A percentile compares a stretch with the other conserved stretches of the same genome.
These are phyloP conservation scores for Malurus leucopterus DNA, from an alignment of 2,797 vertebrate genomes.

Conservation along the genomic window DNA sequence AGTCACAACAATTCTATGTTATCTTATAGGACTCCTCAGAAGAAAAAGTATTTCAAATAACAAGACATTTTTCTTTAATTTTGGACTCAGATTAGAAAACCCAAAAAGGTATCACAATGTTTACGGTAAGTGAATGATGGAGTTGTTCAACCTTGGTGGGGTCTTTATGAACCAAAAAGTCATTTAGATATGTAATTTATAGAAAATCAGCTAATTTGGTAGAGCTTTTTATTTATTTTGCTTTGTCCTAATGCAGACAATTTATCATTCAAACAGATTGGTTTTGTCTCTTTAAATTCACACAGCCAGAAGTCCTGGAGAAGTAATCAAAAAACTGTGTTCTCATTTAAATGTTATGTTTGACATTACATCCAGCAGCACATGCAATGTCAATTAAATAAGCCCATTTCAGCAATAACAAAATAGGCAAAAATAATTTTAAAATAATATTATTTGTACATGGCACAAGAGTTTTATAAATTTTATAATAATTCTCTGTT, in stretches of 20 bases:
- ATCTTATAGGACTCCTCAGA: neutral
- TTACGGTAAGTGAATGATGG: neutral
- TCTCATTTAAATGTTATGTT: neutral
- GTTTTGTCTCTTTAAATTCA: slow-evolving; percentile 17
- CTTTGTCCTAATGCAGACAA: neutral
- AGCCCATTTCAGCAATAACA: neutral
- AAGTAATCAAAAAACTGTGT: neutral
- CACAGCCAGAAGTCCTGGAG: neutral
- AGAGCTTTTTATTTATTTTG: neutral
- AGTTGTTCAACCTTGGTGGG: rapidly evolving
- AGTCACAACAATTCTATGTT: neutral
- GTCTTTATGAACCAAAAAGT: neutral
- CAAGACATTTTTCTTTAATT: neutral
- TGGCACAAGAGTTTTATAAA: neutral
- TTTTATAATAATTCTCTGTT: neutral
- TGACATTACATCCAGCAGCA: neutral
- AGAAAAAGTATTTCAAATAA: neutral
- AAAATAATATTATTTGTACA: rapidly evolving
- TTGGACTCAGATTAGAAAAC: neutral
- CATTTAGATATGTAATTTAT: neutral
- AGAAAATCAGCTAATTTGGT: neutral
- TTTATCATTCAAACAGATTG: neutral
- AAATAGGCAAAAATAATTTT: neutral
- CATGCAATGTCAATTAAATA: neutral
- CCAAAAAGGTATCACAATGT: neutral